These are phyloP conservation scores for Acanthopagrus latus DNA, from an alignment of 2,797 vertebrate species.

Conservation along the genomic window DNA sequence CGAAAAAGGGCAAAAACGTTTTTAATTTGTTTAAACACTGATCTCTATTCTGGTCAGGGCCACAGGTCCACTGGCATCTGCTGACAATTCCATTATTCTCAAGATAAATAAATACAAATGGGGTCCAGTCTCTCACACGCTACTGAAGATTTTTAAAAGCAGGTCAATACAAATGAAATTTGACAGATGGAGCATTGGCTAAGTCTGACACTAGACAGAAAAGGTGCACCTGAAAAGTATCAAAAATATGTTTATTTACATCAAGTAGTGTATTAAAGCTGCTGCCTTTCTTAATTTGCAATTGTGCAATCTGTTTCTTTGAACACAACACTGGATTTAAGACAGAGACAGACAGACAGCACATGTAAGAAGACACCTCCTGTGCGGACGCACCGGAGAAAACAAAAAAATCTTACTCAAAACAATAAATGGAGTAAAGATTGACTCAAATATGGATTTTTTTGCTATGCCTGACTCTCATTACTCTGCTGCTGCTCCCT, in stretches of 20 bases:
- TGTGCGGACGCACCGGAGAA: neutral
- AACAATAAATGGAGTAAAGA: conserved; percentile 14
- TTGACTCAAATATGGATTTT: conserved; percentile 10
- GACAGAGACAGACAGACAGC: conserved; percentile 2
- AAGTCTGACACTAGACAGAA: conserved; percentile 28
- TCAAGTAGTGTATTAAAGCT: conserved; percentile 3
- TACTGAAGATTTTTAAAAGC: conserved; percentile 46
- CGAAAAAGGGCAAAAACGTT: conserved; percentile 47
- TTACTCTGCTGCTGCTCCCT: too few species aligned
- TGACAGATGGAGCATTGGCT: conserved; percentile 30
- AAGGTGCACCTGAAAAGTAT: conserved; percentile 39
- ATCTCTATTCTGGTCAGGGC: conserved; percentile 54
- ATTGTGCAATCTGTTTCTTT: conserved; percentile 11
- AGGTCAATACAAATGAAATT: conserved; percentile 66
- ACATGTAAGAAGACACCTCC: conserved; percentile 15
- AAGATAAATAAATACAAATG: conserved; percentile 64
- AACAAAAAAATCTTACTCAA: conserved; percentile 13
- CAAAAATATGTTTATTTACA: conserved; percentile 19
- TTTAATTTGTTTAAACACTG: conserved; percentile 64
- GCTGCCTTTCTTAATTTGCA: conserved; percentile 20
- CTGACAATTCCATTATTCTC: conserved; percentile 60
- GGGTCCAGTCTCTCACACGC: conserved; percentile 35
- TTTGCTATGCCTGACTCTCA: neutral
- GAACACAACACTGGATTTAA: conserved; percentile 17
- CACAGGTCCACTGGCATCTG: conserved; percentile 38